Base-by-base conservation (phyloP, 2,888 invertebrate genomes). In the Euzetes globulus region DNA sequence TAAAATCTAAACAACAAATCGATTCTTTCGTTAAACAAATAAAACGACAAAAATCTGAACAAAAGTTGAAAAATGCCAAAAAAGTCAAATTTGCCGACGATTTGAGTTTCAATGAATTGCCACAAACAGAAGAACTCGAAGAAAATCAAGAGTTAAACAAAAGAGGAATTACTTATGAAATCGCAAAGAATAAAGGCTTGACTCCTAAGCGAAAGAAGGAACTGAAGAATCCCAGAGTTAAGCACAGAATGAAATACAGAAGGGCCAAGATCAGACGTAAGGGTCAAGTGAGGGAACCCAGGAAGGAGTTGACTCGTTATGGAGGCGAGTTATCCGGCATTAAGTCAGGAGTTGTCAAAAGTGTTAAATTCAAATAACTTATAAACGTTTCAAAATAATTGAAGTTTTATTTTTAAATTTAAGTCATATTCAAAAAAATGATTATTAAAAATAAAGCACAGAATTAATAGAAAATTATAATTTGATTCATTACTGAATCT, bases 301-400 rank as follows among this genome's bases (percentile, higher is more conserved):
- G 92, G 77, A 91, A 87, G 76, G 96, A 98, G 84, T 81, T 88
- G 6, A 85, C 86, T 41, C 88, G 90, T 77, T 99, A 99, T 82
- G 89, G 87, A 75, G 98, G 98, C 75, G 98, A 99, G 85, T 85
- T 90, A 71, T 92, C 94, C 72, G 98, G 98, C 79, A 98, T 99
- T 80, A 92, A 95, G 81, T 87, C 91, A 33, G 88, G 90, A 80
- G 90, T 94, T 71, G 89, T 89, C 80, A 93, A 94, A 84, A 90
- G 96, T 81, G 88, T 94, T 79, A 94, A 94, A 84, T 87, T 97
- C 72, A 82, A 83, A 76, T 83, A 33, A 71, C 9, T 33, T 25
- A 52, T 17, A 52, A 11, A 11, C 17, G 19, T 58, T 29, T 33
- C n/a, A 58, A 58, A 58, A 58, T 58, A 58, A 58, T 27, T 27